Evolutionary conservation across 2,888 invertebrate genomes (phyloP).

Genomic region (Brachypalpus laphriformis): DNA sequence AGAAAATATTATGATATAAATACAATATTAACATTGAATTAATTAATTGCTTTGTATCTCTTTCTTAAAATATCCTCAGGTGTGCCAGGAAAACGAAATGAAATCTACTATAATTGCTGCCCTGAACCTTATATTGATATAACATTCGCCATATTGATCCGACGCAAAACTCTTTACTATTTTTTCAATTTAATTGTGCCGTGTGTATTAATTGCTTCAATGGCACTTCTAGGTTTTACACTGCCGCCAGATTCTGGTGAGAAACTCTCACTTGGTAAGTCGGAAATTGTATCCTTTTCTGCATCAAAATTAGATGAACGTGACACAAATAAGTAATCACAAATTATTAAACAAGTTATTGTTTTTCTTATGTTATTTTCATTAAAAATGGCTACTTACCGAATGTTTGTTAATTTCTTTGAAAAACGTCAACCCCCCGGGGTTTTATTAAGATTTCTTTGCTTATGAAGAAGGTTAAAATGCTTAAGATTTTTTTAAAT

Average conservation of each 20-base stretch:
- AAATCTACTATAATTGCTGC: conserved; percentile 98
- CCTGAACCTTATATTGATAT: conserved; percentile 99
- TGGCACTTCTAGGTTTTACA: conserved; percentile 99
- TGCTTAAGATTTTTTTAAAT: background rate
- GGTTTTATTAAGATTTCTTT: background rate
- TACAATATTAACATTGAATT: background rate
- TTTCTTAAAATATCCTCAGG: conserved; percentile 84
- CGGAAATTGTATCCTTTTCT: conserved; percentile 49
- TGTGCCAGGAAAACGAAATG: conserved; percentile 96
- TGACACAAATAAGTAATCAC: conserved; percentile 34
- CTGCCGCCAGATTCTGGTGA: conserved; percentile 99
- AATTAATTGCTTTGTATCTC: conserved; percentile 13
- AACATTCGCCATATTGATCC: conserved; percentile 97
- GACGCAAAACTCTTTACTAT: conserved; percentile 98
- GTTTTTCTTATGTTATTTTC: conserved; percentile 2
- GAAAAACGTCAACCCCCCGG: background rate
- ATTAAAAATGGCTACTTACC: conserved; percentile 18
- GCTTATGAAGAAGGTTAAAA: background rate
- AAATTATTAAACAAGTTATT: background rate
- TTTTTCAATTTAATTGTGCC: conserved; percentile 99
- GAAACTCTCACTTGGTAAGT: conserved; percentile 97
- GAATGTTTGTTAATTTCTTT: conserved; percentile 29
- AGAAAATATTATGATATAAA: background rate
- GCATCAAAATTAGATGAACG: conserved; percentile 65
- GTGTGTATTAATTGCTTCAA: conserved; percentile 98